These are phyloP conservation scores for Sula dactylatra DNA, from an alignment of 2,113 vertebrate species.

Conservation along the genomic window DNA sequence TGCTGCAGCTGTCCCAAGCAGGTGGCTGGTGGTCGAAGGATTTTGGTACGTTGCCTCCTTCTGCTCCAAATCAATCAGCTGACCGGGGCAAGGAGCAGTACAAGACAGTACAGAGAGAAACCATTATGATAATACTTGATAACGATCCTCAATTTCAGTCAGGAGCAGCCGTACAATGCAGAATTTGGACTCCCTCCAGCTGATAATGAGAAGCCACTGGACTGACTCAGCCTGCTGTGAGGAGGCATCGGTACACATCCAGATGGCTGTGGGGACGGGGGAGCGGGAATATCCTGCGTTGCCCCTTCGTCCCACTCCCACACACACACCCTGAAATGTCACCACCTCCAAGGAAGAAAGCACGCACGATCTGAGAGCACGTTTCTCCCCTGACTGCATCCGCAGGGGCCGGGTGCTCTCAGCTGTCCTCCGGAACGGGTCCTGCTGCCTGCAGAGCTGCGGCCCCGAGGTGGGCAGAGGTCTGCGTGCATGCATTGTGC, in stretches of 20 bases:
- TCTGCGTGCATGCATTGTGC: neutral
- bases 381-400: neutral
- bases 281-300: conserved; percentile 18
- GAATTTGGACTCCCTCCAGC: conserved; percentile 55
- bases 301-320: conserved; percentile 3
- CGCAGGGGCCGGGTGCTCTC: neutral
- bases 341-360: neutral
- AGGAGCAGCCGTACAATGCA: neutral
- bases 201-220: conserved; percentile 64
- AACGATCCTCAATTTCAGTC: conserved; percentile 25
- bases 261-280: conserved; percentile 45
- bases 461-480: neutral
- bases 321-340: conserved; percentile 33
- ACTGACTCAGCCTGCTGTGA: conserved; percentile 63
- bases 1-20: neutral
- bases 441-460: neutral
- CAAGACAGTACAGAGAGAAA: conserved; percentile 14
- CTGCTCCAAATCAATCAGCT: neutral
- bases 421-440: neutral
- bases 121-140: conserved; percentile 26
- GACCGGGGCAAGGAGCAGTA: neutral
- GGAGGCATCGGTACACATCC: conserved; percentile 47
- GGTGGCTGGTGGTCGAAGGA: neutral
- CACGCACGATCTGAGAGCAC: neutral
- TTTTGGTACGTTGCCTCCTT: neutral